Base-by-base conservation (phyloP, 2,888 invertebrate genomes). In the Agrilus cyanescens region DNA sequence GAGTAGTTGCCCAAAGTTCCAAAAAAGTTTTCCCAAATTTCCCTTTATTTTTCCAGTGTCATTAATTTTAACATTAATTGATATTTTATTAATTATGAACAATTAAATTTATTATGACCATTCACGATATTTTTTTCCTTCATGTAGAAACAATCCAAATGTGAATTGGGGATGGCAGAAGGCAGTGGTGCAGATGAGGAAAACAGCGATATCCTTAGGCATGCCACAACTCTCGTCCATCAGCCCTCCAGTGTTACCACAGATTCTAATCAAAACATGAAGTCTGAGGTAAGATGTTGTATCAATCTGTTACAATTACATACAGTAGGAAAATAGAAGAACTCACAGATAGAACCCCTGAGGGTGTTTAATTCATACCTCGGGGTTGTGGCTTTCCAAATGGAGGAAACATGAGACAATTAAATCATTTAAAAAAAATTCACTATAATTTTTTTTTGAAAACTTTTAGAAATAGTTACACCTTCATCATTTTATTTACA, bases 131-230 rank as follows among this genome's bases (percentile, higher is more conserved):
- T 44, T 45, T 44, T 54, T 68, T 68, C 67, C 74, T 75, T 61
- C 72, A 81, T n/a, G n/a, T 25, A 25, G 25, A 81, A 78, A 78
- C 80, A 81, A 70, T 80, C 81, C 78, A 80, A 81, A 82, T 82
- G 82, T 80, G 80, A 80, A 81, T 80, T 79, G 81, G 82, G 82
- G 76, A 82, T 82, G 82, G 76, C 80, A 73, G 82, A 82, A 74
- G 84, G 83, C 72, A 76, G 74, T 68, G 75, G 75, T 66, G 66
- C 65, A 56, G 80, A 76, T 73, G 80, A 78, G 66, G 70, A 71
- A 66, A 72, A 68, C 66, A 71, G 71, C 68, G 74, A 73, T 62
- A 67, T 67, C 66, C 61, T 67, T 58, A 65, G 73, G 60, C 73
- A 72, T 61, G 72, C 73, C 51, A 68, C 71, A 53, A 63, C 63